Evolutionary conservation across 1,140 invertebrate genomes (phyloP), one percentile per base, ranked within the genome.

Genomic region (Drosophila nasuta): DNA sequence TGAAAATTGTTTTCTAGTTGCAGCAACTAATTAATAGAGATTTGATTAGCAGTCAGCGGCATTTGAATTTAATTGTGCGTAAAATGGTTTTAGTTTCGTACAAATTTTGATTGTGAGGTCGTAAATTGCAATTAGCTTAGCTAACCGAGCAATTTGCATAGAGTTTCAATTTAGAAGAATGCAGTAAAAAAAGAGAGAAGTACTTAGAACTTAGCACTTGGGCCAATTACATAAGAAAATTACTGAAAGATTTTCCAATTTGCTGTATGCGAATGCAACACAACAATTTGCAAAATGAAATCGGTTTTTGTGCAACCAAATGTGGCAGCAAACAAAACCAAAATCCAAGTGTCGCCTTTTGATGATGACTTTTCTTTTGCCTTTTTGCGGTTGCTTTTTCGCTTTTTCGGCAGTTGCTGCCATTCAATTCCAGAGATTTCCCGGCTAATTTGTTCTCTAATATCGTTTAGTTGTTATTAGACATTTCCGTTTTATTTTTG

Each of bases 401-500:
- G 85, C 81, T 85, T 83, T 56, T 45, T 33, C 35, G 17, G 11
- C 51, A 41, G 7, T 57, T 52, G 10, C 56, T 62, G 67, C 71
- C 64, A 74, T 71, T 75, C 41, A 74, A 71, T 80, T 76, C 74
- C 51, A 66, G 73, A 45, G 52, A 65, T 76, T 65, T 20, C 66
- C 52, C 43, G 33, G 71, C 81, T 86, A 89, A 88, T 88, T 88
- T 81, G 57, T 62, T 68, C 75, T 75, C 85, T 69, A 85, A 85
- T 81, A 80, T 81, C 85, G 82, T 64, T 89, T 85, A 90, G 81
- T 81, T 89, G 85, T 79, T 90, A 89, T 89, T 89, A 83, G 86
- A 88, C 85, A 57, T 77, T 64, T 66, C 58, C 78, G 20, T 73
- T 72, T 45, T 52, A 45, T 68, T 43, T 63, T 56, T 48, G 51